Base-by-base conservation (phyloP, 2,888 invertebrate species). In the Pyrgus malvae region DNA sequence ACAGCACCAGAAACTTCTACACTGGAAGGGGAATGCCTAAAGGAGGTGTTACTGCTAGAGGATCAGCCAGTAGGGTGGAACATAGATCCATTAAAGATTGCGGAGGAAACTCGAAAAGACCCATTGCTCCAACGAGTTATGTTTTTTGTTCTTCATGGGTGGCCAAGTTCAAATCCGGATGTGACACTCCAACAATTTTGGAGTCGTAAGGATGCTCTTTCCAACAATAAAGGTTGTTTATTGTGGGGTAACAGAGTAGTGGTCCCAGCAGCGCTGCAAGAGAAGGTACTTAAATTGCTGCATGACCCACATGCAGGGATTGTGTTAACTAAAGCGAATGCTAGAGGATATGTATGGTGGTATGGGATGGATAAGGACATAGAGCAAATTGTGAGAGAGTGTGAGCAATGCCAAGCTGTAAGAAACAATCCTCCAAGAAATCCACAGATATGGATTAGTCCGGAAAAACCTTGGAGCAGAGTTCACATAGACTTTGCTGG, bases 401-500 rank as follows among this genome's bases (percentile, higher is more conserved):
- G 62, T 55, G 55, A 60, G 6, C 21, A 42, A 2, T 62, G 45
- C 12, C 56, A 56, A 29, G 11, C 25, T 5, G 56, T 51, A 12
- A 58, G 58, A 9, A 60, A 62, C 46, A 59, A 60, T 42, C 53
- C 63, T 49, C 57, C 58, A 8, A 45, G 31, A 35, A 42, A 49
- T 16, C 19, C 41, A 23, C 65, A 66, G 35, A 55, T 56, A 12
- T 68, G 66, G 67, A 56, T 61, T 21, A 44, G 38, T 14, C 50
- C 62, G 19, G 46, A 51, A 3, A 59, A 56, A 45, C 59, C 59
- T 5, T 67, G 63, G 57, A 33, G 45, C 11, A 16, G 45, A 3
- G 25, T 41, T 51, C 41, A 57, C 58, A 44, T 60, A 4, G 66
- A 66, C 54, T 64, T 65, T 56, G 59, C 62, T 1, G 61, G 51